Percentiles rank a stretch among this genome's conserved stretches.
Evolutionary conservation across 2,797 vertebrate genomes (phyloP).

Genomic region (Chelidonichthys spinosus): DNA sequence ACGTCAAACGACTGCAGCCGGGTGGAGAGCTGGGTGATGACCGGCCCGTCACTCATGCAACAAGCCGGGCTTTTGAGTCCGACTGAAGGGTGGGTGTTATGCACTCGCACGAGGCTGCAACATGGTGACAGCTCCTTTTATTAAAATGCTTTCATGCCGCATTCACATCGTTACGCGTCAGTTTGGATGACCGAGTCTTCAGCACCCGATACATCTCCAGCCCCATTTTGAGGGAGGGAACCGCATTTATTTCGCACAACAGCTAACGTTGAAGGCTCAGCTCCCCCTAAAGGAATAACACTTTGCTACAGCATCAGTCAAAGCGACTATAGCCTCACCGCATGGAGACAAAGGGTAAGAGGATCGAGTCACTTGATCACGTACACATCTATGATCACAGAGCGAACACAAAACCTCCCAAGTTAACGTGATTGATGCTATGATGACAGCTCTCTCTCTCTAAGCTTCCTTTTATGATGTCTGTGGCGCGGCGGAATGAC

Average conservation of each 20-base stretch:
- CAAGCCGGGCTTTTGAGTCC: constrained; percentile 30
- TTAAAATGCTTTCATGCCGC: constrained; percentile 45
- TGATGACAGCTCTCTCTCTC: constrained; percentile 44
- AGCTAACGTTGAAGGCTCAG: constrained; percentile 47
- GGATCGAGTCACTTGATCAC: constrained; percentile 11
- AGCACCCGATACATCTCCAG: constrained; percentile 53
- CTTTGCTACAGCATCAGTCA: constrained; percentile 54
- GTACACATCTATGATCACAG: constrained; percentile 28
- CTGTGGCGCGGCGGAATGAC: constrained; percentile 51
- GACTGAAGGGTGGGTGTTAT: constrained; percentile 27
- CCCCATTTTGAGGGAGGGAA: background rate
- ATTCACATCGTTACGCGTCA: constrained; percentile 31
- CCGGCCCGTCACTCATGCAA: constrained; percentile 53
- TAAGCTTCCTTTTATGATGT: constrained; percentile 26
- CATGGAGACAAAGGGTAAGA: constrained; percentile 32
- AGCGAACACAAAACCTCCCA: constrained; percentile 9
- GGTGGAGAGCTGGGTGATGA: constrained; percentile 54
- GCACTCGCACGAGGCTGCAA: constrained; percentile 36
- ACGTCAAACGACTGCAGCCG: constrained; percentile 60
- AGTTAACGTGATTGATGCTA: constrained; percentile 34
- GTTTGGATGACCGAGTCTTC: constrained; percentile 39
- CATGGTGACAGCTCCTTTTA: constrained; percentile 36
- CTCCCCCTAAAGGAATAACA: constrained; percentile 45
- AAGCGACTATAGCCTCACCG: constrained; percentile 33
- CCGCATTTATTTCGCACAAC: constrained; percentile 47